Percentiles rank a stretch among this genome's conserved stretches.
Evolutionary conservation across 2,888 invertebrate species (phyloP).

Genomic region (Exocentrus adspersus): DNA sequence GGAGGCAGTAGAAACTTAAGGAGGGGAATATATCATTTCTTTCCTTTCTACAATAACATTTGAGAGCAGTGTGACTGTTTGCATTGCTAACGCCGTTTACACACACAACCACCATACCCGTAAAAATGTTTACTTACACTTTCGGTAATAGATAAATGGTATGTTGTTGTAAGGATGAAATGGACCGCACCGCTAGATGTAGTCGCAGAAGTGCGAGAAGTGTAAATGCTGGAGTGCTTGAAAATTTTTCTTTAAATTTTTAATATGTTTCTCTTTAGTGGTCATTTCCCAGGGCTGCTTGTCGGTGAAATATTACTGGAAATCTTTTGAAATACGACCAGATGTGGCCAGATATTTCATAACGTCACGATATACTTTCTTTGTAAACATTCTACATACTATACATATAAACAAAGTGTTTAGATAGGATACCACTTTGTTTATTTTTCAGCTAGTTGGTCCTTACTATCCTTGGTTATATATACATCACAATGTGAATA

Average conservation of each 20-base stretch:
- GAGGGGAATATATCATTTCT: slow-evolving; percentile 48
- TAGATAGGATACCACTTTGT: too few species aligned
- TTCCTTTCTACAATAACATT: slow-evolving; percentile 51
- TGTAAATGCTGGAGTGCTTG: slow-evolving; percentile 11
- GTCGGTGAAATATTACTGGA: not conserved
- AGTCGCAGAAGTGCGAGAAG: slow-evolving; percentile 8
- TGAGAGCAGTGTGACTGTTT: slow-evolving; percentile 56
- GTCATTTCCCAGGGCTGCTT: not conserved
- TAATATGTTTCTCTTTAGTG: slow-evolving; percentile 5
- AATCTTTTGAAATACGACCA: not conserved
- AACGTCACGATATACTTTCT: too few species aligned
- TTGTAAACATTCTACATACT: too few species aligned
- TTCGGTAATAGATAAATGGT: slow-evolving; percentile 61
- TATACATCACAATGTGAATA: too few species aligned
- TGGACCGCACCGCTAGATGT: slow-evolving; percentile 44
- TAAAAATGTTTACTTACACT: slow-evolving; percentile 62
- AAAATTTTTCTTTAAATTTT: slow-evolving; percentile 15
- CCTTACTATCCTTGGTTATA: too few species aligned
- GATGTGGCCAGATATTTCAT: not conserved
- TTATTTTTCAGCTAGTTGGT: too few species aligned
- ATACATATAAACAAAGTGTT: too few species aligned
- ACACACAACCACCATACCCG: too few species aligned
- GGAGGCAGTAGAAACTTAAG: slow-evolving; percentile 37
- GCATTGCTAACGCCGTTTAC: slow-evolving; percentile 58
- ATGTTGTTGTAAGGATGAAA: slow-evolving; percentile 57